A percentile compares a stretch with the other conserved stretches of the same genome.
These are phyloP conservation scores for Psilanteris sp. DNA, from an alignment of 1,140 invertebrate species.

Conservation along the genomic window DNA sequence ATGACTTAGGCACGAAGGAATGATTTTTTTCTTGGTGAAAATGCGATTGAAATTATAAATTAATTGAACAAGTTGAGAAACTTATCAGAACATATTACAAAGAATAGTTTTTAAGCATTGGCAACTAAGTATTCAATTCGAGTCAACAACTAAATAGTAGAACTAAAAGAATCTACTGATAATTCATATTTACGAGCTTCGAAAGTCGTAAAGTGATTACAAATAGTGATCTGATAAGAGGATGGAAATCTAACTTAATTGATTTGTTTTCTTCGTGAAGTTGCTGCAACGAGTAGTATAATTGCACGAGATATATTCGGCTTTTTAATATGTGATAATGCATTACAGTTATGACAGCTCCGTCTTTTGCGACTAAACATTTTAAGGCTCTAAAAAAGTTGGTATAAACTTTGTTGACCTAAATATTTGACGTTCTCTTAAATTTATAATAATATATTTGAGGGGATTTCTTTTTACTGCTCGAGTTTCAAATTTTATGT, in stretches of 20 bases:
- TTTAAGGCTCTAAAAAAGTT: constrained; percentile 9
- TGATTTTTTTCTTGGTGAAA: neutral
- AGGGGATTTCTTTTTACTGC: neutral
- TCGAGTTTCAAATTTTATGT: no score
- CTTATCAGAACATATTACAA: constrained; percentile 33
- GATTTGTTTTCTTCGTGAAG: constrained; percentile 31
- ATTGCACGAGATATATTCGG: neutral
- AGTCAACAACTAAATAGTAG: constrained; percentile 32
- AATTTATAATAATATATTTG: constrained; percentile 5
- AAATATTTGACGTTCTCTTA: neutral
- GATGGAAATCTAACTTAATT: constrained; percentile 27
- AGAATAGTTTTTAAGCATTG: constrained; percentile 30
- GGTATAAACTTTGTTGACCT: constrained; percentile 7
- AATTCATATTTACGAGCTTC: constrained; percentile 36
- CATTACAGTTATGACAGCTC: constrained; percentile 10
- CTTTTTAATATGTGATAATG: constrained; percentile 9
- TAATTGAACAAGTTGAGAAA: constrained; percentile 17
- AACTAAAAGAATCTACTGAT: constrained; percentile 32
- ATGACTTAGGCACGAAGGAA: no score
- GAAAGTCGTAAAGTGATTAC: constrained; percentile 44
- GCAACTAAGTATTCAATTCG: constrained; percentile 36
- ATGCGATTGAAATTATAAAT: constrained; percentile 34
- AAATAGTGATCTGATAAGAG: constrained; percentile 9
- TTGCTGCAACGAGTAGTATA: constrained; percentile 6
- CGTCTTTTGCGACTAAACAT: neutral